Evolutionary conservation across 2,113 vertebrate genomes (phyloP), one percentile per base, ranked within the genome.

Genomic region (Nycticryphes semicollaris): DNA sequence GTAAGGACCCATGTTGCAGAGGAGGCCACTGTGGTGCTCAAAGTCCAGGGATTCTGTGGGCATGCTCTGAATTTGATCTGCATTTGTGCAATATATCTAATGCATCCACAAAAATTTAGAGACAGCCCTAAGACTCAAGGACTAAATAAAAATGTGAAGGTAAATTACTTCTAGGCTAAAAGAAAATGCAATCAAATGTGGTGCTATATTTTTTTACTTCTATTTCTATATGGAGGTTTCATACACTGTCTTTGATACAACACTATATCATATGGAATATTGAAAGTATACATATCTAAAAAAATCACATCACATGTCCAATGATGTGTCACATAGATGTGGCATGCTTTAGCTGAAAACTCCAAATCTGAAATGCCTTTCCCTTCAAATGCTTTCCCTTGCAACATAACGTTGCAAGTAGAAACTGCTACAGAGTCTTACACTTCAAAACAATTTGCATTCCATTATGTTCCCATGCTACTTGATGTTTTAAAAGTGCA

Each of bases 401-500:
- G 51, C 51, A 28, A 51, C 3, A 31, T 6, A 48, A 31, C 21
- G 30, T 9, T 87, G 15, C n/a, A 89, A 93, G 53, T 7, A 91
- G 39, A 90, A 76, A 66, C 31, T 64, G 69, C 57, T 76, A 57
- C 70, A 73, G 1, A 73, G 1, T 8, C 56, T 79, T 92, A 60
- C 3, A 35, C 75, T 76, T 73, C 20, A 17, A 89, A 86, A 41
- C 68, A 73, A 90, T 93, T 96, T 92, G 54, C 47, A 90, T 94
- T 87, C 62, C 59, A 54, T 69, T 91, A 56, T 5, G 43, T 90
- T 79, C 47, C 92, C 51, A 68, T 0, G 2, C 48, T 94, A 79
- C 75, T 63, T 75, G 30, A 70, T 76, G 37, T 78, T 96, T 93
- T 94, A 54, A 75, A 94, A 81, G 78, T 78, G 86, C 64, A 93